Percentiles rank a stretch among this genome's conserved stretches.
Evolutionary conservation across 2,888 invertebrate genomes (phyloP).

Genomic region (Muscina levida): DNA sequence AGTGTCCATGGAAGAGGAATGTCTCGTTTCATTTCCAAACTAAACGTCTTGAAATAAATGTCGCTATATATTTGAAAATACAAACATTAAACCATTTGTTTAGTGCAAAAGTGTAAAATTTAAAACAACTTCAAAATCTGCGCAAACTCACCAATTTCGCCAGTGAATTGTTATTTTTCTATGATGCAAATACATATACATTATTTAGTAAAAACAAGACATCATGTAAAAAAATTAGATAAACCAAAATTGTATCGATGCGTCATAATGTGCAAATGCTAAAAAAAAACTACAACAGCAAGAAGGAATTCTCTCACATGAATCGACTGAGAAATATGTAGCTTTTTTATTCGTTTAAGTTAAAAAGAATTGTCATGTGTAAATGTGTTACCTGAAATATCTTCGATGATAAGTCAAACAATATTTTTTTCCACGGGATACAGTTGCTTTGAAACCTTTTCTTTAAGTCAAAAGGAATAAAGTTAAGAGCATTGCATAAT

Average conservation of each 20-base stretch:
- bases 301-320: too few species aligned
- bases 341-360: too few species aligned
- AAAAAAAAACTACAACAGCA: neutral
- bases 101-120: neutral
- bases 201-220: neutral
- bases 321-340: too few species aligned
- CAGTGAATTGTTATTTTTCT: neutral
- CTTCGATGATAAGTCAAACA: too few species aligned
- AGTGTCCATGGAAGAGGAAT: too few species aligned
- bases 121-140: neutral
- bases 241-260: conserved; percentile 9
- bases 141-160: conserved; percentile 16
- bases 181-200: neutral
- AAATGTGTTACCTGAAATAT: too few species aligned
- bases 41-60: neutral
- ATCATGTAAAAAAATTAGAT: neutral
- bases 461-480: too few species aligned
- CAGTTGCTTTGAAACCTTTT: too few species aligned
- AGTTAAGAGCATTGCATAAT: too few species aligned
- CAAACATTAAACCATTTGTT: neutral
- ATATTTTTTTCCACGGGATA: too few species aligned
- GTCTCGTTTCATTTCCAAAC: too few species aligned
- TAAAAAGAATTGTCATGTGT: too few species aligned
- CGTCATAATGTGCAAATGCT: neutral
- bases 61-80: neutral